Evolutionary conservation across 1,140 invertebrate genomes (phyloP), one percentile per base, ranked within the genome.

Genomic region (Vanessa tameamea): DNA sequence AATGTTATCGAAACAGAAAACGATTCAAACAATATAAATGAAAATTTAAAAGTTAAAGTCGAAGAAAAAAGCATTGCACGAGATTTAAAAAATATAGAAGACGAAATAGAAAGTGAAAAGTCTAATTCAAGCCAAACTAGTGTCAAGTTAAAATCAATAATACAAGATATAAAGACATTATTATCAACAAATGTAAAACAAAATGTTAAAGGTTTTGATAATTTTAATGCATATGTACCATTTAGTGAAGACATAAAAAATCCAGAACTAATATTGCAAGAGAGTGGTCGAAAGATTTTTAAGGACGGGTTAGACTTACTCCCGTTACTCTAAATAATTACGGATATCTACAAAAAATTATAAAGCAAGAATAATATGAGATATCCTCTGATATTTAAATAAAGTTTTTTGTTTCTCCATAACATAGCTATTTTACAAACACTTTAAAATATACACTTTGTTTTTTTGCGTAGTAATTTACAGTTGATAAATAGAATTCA

Each of bases 161-260:
- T 70, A 13, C 55, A 48, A 31, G 64, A 55, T 67, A 79, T 79
- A 66, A 75, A 66, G 65, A 69, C 67, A 55, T 51, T 14, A 64
- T 77, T 55, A 63, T 79, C 26, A 65, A 77, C 47, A 64, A 31
- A 13, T 51, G 74, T 11, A 16, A 70, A 20, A 16, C 47, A n/a
- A 50, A 66, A 16, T 73, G 37, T 63, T 0, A 26, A 66, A 43
- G 37, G 37, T 5, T 26, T 61, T 57, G 72, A n/a, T 5, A 70
- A 15, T 75, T 69, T 37, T 75, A 71, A 72, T 43, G 31, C 5
- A 0, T 82, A 82, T 50, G 72, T 82, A 23, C 80, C 80, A 11
- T 70, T 82, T 68, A 82, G 72, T 69, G 80, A 82, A 53, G 76
- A 74, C 76, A 66, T 82, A 16, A 31, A 61, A 13, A 69, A 74